Evolutionary conservation across 2,113 vertebrate species (phyloP).

Genomic region (Telmatochromis brichardi): DNA sequence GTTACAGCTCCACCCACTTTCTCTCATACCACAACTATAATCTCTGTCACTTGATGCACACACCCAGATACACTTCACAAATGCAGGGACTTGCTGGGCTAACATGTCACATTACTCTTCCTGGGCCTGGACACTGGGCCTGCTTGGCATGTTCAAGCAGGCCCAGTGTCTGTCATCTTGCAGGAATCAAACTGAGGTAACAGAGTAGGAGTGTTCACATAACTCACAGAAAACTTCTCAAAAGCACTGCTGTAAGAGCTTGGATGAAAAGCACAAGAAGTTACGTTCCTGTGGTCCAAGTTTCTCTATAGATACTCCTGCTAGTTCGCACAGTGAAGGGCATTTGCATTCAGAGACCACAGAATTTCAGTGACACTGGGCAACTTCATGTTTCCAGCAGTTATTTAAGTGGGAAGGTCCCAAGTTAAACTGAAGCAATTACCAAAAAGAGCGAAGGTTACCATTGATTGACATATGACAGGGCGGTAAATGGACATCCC

Average conservation of each 20-base stretch:
- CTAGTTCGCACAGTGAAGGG: background rate
- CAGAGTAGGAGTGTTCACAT: background rate
- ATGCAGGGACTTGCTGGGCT: background rate
- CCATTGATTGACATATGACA: background rate
- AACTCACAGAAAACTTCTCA: background rate
- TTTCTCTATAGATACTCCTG: background rate
- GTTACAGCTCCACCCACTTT: conserved; percentile 27
- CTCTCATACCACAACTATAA: conserved; percentile 33
- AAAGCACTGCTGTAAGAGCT: background rate
- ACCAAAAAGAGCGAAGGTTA: background rate
- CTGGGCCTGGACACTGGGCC: too few species aligned
- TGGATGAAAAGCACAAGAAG: background rate
- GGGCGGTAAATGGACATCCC: background rate
- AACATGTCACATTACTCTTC: conserved; percentile 43
- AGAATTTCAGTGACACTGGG: background rate
- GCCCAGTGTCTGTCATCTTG: conserved; percentile 1
- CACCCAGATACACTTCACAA: background rate
- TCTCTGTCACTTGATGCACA: background rate
- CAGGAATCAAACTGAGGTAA: background rate
- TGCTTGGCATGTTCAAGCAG: conserved; percentile 9
- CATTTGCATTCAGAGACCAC: background rate
- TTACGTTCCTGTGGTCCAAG: background rate
- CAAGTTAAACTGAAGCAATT: background rate
- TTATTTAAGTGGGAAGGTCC: background rate
- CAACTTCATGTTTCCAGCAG: background rate